A percentile compares a stretch with the other conserved stretches of the same genome.
These are phyloP conservation scores for Temnopleurus reevesii DNA, from an alignment of 53 echinoderm and acorn worm species.

Conservation along the genomic window DNA sequence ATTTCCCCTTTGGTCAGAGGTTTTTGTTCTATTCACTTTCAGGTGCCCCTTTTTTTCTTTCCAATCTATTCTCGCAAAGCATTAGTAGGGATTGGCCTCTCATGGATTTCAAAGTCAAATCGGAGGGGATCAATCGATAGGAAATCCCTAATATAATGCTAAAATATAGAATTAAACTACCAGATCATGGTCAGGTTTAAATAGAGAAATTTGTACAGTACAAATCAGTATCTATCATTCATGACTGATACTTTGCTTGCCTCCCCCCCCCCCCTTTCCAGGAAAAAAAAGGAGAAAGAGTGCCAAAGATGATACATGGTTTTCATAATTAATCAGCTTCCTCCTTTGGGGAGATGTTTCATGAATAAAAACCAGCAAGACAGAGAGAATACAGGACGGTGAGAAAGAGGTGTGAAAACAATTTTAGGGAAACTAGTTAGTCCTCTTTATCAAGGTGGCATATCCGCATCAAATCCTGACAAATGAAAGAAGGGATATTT, in stretches of 20 bases:
- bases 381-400: too few relatives aligned
- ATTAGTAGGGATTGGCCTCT: background rate
- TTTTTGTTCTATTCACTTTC: background rate
- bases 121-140: background rate
- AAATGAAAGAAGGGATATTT: too few relatives aligned
- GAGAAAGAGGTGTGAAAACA: too few relatives aligned
- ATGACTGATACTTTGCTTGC: background rate
- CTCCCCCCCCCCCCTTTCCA: background rate
- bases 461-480: too few relatives aligned
- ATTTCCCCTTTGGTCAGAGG: conserved; percentile 11
- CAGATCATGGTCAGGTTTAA: background rate
- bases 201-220: background rate
- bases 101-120: background rate
- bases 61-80: background rate
- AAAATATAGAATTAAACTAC: background rate
- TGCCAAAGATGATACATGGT: background rate
- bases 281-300: too few relatives aligned
- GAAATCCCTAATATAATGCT: conserved; percentile 11
- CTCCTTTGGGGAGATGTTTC: background rate
- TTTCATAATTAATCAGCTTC: background rate
- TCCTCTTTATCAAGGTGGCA: too few relatives aligned
- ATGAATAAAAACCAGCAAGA: too few relatives aligned
- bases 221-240: background rate
- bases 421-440: too few relatives aligned
- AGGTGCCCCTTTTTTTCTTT: conserved; percentile 27